Conservation (phyloP, 2,113 vertebrate species). For the Tenebrosternarchus preto region DNA sequence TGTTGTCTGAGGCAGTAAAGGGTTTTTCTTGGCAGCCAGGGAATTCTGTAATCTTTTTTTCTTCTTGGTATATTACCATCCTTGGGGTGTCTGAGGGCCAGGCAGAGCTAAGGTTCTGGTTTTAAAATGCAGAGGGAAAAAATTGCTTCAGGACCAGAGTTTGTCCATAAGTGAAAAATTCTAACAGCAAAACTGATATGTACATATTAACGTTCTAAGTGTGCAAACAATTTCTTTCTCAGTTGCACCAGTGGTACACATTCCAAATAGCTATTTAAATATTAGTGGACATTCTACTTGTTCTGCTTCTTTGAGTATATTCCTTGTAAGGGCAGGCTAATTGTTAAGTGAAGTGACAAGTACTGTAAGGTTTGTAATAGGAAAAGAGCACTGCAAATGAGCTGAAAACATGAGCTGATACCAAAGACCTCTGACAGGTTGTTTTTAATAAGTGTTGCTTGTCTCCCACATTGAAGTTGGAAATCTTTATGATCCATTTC, state of each 20-base stretch:
- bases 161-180: no score
- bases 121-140: no score
- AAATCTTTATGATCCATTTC: background rate
- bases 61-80: no score
- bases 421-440: background rate
- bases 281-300: background rate
- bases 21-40: no score
- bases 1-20: no score
- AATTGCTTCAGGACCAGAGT: no score
- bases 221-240: no score
- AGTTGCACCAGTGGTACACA: background rate
- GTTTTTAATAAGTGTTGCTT: background rate
- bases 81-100: no score
- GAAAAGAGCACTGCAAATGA: background rate
- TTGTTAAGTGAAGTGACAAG: background rate
- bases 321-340: slow-evolving; percentile 7
- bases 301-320: background rate
- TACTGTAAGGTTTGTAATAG: background rate
- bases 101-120: no score
- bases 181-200: no score
- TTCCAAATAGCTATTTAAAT: slow-evolving; percentile 4
- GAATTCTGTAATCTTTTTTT: no score
- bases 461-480: background rate
- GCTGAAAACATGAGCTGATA: background rate
- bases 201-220: no score